Base-by-base conservation (phyloP, 2,113 vertebrate genomes). In the Cichladusa arquata region DNA sequence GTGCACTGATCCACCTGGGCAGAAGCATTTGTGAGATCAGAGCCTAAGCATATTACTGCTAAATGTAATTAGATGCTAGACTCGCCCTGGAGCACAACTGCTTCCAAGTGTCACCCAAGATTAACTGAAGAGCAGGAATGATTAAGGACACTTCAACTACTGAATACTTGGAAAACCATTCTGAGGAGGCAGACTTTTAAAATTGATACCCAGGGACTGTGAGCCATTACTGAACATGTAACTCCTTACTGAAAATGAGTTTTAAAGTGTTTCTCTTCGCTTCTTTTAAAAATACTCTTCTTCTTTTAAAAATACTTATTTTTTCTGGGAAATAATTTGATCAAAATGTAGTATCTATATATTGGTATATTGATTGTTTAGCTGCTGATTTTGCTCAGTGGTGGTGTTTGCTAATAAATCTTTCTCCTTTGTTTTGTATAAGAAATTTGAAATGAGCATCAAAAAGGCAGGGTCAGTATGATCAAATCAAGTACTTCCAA, bases 11-110 rank as follows among this genome's bases (percentile, higher is more conserved):
- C 79, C 38, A 94, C 85, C 87, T 91, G 56, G 71, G 58, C 82
- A 69, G 54, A 57, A 92, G 54, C 23, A n/a, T 66, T 86, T 83
- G 64, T 62, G 86, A 86, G 76, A 88, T 92, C 82, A 94, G 82
- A 86, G 69, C 76, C 60, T 93, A 93, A 96, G 92, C 48, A 42
- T 66, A 93, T 96, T 96, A 95, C 64, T 86, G 90, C 50, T 96
- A 50, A 81, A 51, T 50, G 44, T 90, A 88, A 95, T 97, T 96
- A 77, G 93, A 61, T 81, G 90, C 71, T 86, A 40, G 71, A 60
- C 57, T 92, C 0, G 0, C 36, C 44, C 58, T 67, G 36, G 23
- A 87, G 70, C 11, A 15, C 60, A 81, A 19, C 62, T 89, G 92
- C 54, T 86, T 94, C 58, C 44, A 66, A 86, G 87, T 34, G 38